phyloP scores from a whole-genome alignment of 2,113 vertebrate species.

The Neomonachus schauinslandi region DNA sequence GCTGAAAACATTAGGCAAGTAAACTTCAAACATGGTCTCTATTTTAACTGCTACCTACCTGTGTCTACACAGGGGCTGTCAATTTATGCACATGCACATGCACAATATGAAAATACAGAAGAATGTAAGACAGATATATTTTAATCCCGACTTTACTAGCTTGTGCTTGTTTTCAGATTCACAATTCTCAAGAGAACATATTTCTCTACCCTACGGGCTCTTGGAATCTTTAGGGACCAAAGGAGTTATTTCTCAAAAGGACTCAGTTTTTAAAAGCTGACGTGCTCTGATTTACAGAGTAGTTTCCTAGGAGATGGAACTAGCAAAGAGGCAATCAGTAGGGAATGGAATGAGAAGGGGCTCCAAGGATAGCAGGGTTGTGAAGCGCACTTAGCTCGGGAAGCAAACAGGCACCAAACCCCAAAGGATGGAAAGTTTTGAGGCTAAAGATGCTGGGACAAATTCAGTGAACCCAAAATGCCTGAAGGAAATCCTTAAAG shows the following conservation, averaged over 20 bases:
- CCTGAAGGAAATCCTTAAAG: conserved; percentile 49
- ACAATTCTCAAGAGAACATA: background rate
- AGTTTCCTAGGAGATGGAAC: conserved; percentile 52
- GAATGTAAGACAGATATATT: background rate
- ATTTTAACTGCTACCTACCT: background rate
- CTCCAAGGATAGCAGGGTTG: background rate
- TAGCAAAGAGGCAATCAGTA: conserved; percentile 19
- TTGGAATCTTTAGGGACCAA: conserved; percentile 10
- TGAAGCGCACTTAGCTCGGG: background rate
- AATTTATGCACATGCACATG: background rate
- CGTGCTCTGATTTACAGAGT: conserved; percentile 44
- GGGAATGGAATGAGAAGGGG: background rate
- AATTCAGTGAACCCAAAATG: conserved; percentile 54
- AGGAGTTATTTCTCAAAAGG: conserved; percentile 31
- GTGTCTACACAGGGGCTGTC: background rate
- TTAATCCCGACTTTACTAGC: conserved; percentile 18
- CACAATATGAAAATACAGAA: conserved; percentile 2
- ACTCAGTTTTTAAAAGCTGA: conserved; percentile 16
- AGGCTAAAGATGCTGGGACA: conserved; percentile 7
- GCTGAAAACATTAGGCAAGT: background rate
- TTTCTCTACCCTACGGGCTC: background rate
- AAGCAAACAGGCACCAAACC: background rate
- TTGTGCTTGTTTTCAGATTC: conserved; percentile 28
- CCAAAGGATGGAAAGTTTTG: conserved; percentile 31
- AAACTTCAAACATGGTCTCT: background rate